Evolutionary conservation across 2,888 invertebrate species (phyloP).

Genomic region (Dascillus cervinus): DNA sequence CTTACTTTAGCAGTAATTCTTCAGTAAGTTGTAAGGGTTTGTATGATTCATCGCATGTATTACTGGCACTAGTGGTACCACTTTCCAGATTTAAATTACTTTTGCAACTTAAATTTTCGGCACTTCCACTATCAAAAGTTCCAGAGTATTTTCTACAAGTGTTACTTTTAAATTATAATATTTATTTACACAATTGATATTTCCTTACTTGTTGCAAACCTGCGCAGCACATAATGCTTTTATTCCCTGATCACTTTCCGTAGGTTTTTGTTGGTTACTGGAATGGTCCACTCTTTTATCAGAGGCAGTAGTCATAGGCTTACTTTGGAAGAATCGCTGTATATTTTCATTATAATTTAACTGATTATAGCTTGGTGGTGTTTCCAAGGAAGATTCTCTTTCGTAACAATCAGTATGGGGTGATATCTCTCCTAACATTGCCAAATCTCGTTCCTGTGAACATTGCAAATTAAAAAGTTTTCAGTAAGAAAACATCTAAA

Average conservation of each 20-base stretch:
- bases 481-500: slow-evolving; percentile 26
- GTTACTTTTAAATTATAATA: too few relatives aligned
- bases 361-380: slow-evolving; percentile 76
- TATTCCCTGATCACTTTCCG: slow-evolving; percentile 41
- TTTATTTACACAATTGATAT: background rate
- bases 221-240: slow-evolving; percentile 28
- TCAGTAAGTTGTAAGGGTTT: slow-evolving; percentile 53
- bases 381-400: slow-evolving; percentile 71
- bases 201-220: slow-evolving; percentile 22
- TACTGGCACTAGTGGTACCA: slow-evolving; percentile 44
- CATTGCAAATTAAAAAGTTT: slow-evolving; percentile 4
- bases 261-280: slow-evolving; percentile 30
- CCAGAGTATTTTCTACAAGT: too few relatives aligned
- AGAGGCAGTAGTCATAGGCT: slow-evolving; percentile 53
- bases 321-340: slow-evolving; percentile 57
- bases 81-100: slow-evolving; percentile 51
- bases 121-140: slow-evolving; percentile 51
- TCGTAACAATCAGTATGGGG: slow-evolving; percentile 75
- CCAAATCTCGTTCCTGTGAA: slow-evolving; percentile 66
- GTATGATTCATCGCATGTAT: slow-evolving; percentile 41
- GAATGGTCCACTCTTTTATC: slow-evolving; percentile 42
- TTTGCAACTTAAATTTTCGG: slow-evolving; percentile 51
- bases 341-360: slow-evolving; percentile 77
- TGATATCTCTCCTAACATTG: slow-evolving; percentile 77
- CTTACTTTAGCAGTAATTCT: slow-evolving; percentile 48